Conservation (phyloP, 2,888 invertebrate species). For the Conus canariensis region DNA sequence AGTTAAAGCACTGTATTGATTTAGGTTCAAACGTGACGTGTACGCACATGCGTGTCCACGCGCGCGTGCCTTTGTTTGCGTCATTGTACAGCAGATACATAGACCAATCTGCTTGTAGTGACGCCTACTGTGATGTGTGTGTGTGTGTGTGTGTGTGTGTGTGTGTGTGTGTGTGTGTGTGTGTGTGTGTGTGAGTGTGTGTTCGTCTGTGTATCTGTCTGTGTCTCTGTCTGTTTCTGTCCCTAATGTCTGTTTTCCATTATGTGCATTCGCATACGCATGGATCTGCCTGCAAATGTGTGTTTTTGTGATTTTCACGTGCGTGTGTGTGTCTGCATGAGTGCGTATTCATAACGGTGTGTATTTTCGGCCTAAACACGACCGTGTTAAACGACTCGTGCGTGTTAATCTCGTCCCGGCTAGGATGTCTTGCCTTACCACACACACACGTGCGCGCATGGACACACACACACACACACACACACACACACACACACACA, state of each 20-base stretch:
- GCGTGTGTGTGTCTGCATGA: neutral
- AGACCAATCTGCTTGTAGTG: too few species aligned
- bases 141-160: too few species aligned
- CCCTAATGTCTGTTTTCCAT: neutral
- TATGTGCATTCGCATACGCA: neutral
- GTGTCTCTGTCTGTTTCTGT: neutral
- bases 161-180: too few species aligned
- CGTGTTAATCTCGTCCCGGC: too few species aligned
- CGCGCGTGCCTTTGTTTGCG: too few species aligned
- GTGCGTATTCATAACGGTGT: neutral
- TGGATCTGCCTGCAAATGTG: neutral
- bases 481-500: neutral
- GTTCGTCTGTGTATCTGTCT: neutral
- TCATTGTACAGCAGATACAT: too few species aligned
- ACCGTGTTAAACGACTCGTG: too few species aligned
- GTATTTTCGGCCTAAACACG: neutral
- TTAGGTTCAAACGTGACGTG: too few species aligned
- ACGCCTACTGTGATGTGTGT: too few species aligned
- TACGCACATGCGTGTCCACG: too few species aligned
- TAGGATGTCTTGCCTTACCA: neutral
- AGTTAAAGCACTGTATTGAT: too few species aligned
- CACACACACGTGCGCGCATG: neutral
- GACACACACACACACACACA: constrained; percentile 17
- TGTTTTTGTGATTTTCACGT: neutral
- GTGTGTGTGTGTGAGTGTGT: neutral